Evolutionary conservation across 2,888 invertebrate genomes (phyloP).

Genomic region (Mesorhabditis spiculigera): DNA sequence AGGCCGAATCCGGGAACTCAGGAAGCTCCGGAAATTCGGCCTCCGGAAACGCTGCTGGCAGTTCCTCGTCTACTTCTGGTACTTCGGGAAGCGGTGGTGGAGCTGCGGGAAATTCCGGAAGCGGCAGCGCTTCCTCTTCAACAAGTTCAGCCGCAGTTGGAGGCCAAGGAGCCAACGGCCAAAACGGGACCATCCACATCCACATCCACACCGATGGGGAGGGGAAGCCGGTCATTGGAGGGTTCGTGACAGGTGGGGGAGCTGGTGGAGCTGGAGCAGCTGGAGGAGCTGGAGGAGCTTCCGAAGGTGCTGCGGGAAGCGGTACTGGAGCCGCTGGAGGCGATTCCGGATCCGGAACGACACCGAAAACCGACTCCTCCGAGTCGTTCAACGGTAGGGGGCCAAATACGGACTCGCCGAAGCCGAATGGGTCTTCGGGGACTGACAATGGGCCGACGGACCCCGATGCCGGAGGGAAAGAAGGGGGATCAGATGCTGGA

Average conservation of each 20-base stretch:
- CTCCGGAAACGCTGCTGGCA: neutral
- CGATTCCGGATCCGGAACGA: neutral
- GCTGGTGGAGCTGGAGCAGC: constrained; percentile 5
- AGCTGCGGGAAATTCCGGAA: constrained; percentile 1
- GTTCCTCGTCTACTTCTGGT: constrained; percentile 10
- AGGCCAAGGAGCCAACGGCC: constrained; percentile 5
- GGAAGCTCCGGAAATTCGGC: too few species aligned
- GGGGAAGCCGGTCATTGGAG: constrained; percentile 14
- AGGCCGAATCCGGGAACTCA: neutral
- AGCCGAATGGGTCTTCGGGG: neutral
- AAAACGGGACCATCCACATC: constrained; percentile 15
- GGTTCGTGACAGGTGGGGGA: neutral
- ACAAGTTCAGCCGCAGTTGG: neutral
- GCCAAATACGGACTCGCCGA: neutral
- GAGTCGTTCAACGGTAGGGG: neutral
- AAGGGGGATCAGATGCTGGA: constrained; percentile 6
- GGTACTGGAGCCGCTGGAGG: constrained; percentile 4
- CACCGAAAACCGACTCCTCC: neutral
- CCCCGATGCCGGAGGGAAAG: constrained; percentile 10
- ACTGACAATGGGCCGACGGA: constrained; percentile 7
- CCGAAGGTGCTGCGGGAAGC: constrained; percentile 12
- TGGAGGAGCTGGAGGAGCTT: constrained; percentile 9
- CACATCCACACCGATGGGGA: constrained; percentile 19
- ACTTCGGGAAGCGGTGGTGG: constrained; percentile 8
- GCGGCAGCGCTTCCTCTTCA: neutral